These are phyloP conservation scores for Microctonus hyperodae DNA, from an alignment of 2,888 invertebrate species.

Conservation along the genomic window DNA sequence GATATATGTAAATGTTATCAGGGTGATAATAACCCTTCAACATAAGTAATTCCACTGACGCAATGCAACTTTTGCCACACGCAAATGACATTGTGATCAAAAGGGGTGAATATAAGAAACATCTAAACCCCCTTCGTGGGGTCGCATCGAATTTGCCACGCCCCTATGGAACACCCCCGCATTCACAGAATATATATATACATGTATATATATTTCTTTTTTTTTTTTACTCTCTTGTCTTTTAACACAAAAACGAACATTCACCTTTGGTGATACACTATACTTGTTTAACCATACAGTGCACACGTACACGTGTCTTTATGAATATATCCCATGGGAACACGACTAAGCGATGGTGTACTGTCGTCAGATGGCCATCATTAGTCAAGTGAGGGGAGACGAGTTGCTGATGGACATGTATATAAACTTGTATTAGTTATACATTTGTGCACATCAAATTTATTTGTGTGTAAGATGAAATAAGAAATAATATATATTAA, in stretches of 20 bases:
- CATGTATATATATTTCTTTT: background rate
- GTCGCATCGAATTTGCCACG: slow-evolving; percentile 37
- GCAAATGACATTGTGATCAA: slow-evolving; percentile 34
- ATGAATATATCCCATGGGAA: slow-evolving; percentile 41
- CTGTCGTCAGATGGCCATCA: slow-evolving; percentile 38
- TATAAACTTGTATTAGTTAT: too few species aligned
- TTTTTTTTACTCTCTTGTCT: slow-evolving; percentile 2
- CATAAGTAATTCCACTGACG: background rate
- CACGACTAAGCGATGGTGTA: slow-evolving; percentile 25
- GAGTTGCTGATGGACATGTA: slow-evolving; percentile 12
- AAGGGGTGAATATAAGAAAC: slow-evolving; percentile 31
- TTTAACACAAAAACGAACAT: slow-evolving; percentile 33
- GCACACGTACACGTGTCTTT: slow-evolving; percentile 36
- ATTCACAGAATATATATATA: slow-evolving; percentile 31
- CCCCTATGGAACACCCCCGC: slow-evolving; percentile 42
- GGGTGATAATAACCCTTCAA: background rate
- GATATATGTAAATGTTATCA: too few species aligned
- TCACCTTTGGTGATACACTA: slow-evolving; percentile 31
- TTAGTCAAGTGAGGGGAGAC: slow-evolving; percentile 36
- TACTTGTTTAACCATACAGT: background rate
- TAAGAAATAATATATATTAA: too few species aligned
- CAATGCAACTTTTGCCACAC: slow-evolving; percentile 21
- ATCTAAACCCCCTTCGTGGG: slow-evolving; percentile 14
- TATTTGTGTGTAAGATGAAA: too few species aligned
- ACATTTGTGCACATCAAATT: too few species aligned